Base-by-base conservation (phyloP, 92 coral and sea anemone species). In the Blastomussa wellsi region DNA sequence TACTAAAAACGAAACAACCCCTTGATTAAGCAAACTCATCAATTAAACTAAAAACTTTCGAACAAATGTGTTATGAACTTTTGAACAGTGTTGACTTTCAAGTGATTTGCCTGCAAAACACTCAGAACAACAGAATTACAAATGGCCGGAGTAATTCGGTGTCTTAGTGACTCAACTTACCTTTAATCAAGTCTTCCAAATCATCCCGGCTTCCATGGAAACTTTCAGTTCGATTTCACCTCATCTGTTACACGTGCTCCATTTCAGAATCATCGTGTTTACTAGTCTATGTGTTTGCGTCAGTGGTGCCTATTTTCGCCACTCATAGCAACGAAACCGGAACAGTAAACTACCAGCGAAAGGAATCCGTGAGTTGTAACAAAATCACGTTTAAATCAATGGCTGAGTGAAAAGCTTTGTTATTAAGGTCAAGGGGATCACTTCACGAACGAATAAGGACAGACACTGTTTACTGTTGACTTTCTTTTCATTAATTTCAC, bases 341-440 rank as follows among this genome's bases (percentile, higher is more conserved):
- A 71, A 12, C 16, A 26, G 51, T 82, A 16, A 44, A 79, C 81
- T 16, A 24, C 36, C 22, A 52, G 1, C 26, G 24, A 24, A 15
- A 82, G 76, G 69, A 82, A 37, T 42, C 37, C 36, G 28, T 4
- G 72, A 41, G 22, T 42, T 60, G 55, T 79, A 60, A 39, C 53
- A 42, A 32, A 62, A 79, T 79, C 38, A 79, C 83, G 53, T 60
- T 64, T 28, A 8, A 14, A 9, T 70, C 62, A 35, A 36, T 37
- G 65, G 49, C 29, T 81, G 28, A 81, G 47, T 69, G 66, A 69
- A 22, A 49, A 51, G 36, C 77, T 52, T 82, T 72, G 35, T 71
- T 12, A 49, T 26, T 0, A 26, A 82, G 86, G 86, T 82, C 86
- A 82, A 38, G 79, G n/a, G 39, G 86, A 71, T 70, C 78, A 82